Conservation (phyloP, 2,888 invertebrate genomes). For the Acanthoscelides obtectus region DNA sequence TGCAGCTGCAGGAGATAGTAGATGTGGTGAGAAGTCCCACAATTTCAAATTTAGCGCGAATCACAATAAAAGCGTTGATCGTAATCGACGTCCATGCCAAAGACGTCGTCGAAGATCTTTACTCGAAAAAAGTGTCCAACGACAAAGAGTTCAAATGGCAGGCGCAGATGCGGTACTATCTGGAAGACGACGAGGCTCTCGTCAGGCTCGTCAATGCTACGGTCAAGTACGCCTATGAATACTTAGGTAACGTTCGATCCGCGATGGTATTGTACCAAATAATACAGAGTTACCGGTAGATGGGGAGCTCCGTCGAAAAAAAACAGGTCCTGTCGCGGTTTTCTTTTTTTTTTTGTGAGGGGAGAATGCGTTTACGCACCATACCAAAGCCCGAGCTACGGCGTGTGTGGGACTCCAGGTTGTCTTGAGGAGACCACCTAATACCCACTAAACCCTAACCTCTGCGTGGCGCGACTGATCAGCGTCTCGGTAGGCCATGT, state of each 20-base stretch:
- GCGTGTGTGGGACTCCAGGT: too few species aligned
- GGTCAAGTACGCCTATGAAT: conserved; percentile 78
- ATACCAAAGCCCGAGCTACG: too few species aligned
- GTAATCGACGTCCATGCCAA: conserved; percentile 83
- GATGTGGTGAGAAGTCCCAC: conserved; percentile 66
- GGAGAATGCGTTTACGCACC: too few species aligned
- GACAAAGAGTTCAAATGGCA: conserved; percentile 83
- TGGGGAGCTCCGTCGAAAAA: too few species aligned
- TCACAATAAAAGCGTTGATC: conserved; percentile 76
- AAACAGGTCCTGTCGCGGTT: too few species aligned
- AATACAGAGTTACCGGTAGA: too few species aligned
- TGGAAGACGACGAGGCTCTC: conserved; percentile 60
- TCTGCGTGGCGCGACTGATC: too few species aligned
- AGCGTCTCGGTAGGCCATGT: too few species aligned
- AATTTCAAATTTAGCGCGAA: conserved; percentile 65
- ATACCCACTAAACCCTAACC: too few species aligned
- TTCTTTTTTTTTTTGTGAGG: too few species aligned
- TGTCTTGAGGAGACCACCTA: too few species aligned
- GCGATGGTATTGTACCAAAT: too few species aligned
- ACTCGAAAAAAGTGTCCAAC: conserved; percentile 59
- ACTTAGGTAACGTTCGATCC: conserved; percentile 56
- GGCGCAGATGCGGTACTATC: conserved; percentile 72
- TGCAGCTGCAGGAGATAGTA: conserved; percentile 70
- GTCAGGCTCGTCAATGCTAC: conserved; percentile 77
- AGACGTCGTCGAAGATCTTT: conserved; percentile 68